phyloP scores from a whole-genome alignment of 2,797 vertebrate species.

The Rhincodon typus region DNA sequence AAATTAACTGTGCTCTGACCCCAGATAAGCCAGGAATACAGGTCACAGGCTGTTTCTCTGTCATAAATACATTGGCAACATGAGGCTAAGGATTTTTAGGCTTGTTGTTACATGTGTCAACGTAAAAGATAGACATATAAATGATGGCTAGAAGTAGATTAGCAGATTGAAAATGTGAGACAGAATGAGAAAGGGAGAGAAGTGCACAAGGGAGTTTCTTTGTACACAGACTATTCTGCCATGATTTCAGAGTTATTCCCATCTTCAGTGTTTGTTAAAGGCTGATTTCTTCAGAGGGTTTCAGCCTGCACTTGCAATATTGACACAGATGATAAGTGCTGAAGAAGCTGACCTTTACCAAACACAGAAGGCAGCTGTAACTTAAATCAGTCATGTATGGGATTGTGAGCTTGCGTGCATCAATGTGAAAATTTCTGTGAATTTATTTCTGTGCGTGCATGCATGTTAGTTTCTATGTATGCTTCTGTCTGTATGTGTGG shows the following conservation, averaged over 20 bases:
- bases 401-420: background rate
- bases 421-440: background rate
- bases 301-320: background rate
- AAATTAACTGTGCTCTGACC: background rate
- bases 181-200: background rate
- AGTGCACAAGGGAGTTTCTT: background rate
- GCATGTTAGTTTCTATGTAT: background rate
- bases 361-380: background rate
- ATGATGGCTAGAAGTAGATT: background rate
- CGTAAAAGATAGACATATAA: background rate
- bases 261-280: constrained; percentile 28
- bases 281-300: constrained; percentile 27
- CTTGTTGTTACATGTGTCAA: background rate
- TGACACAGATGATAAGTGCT: constrained; percentile 21
- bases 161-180: background rate
- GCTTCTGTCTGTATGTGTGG: background rate
- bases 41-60: background rate
- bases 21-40: background rate
- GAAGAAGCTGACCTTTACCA: constrained; percentile 23
- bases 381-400: background rate
- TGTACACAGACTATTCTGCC: background rate
- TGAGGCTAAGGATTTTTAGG: background rate
- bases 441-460: background rate
- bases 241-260: constrained; percentile 29
- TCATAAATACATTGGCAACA: background rate